Evolutionary conservation across 2,113 vertebrate genomes (phyloP).

Genomic region (Rhineura floridana): DNA sequence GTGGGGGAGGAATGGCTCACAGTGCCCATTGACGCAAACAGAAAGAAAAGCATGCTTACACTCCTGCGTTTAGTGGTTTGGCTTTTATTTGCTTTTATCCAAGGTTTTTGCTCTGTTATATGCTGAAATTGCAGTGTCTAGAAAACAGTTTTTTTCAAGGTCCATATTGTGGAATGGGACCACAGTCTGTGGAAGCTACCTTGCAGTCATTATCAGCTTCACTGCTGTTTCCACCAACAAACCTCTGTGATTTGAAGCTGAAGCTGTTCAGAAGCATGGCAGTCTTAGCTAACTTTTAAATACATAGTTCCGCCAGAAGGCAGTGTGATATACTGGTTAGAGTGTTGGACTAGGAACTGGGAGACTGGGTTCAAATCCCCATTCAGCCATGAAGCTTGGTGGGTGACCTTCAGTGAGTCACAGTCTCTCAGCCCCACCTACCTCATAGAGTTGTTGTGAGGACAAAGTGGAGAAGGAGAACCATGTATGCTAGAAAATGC

Average conservation of each 20-base stretch:
- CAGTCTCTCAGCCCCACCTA: too few relatives aligned
- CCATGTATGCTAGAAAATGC: too few relatives aligned
- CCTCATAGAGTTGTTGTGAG: too few relatives aligned
- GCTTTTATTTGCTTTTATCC: slow-evolving; percentile 27
- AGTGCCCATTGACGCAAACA: slow-evolving; percentile 25
- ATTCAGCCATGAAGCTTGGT: too few relatives aligned
- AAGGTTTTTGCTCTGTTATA: slow-evolving; percentile 26
- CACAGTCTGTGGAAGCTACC: not conserved
- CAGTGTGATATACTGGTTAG: too few relatives aligned
- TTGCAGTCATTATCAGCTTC: not conserved
- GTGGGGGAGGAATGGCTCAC: not conserved
- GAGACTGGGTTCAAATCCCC: too few relatives aligned
- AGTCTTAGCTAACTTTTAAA: not conserved
- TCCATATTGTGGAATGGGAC: not conserved
- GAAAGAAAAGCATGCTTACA: slow-evolving; percentile 15
- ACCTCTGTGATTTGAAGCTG: not conserved
- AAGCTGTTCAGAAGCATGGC: not conserved
- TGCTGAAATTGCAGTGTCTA: slow-evolving; percentile 23
- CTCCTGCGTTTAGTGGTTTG: slow-evolving; percentile 60
- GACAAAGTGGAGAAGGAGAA: too few relatives aligned
- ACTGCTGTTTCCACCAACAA: not conserved
- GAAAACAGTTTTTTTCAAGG: not conserved
- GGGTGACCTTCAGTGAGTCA: too few relatives aligned
- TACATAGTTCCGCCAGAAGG: not conserved
- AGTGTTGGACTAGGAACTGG: too few relatives aligned